A percentile compares a stretch with the other conserved stretches of the same genome.
phyloP scores from a whole-genome alignment of 1,140 invertebrate genomes.

The Drosophila subobscura region DNA sequence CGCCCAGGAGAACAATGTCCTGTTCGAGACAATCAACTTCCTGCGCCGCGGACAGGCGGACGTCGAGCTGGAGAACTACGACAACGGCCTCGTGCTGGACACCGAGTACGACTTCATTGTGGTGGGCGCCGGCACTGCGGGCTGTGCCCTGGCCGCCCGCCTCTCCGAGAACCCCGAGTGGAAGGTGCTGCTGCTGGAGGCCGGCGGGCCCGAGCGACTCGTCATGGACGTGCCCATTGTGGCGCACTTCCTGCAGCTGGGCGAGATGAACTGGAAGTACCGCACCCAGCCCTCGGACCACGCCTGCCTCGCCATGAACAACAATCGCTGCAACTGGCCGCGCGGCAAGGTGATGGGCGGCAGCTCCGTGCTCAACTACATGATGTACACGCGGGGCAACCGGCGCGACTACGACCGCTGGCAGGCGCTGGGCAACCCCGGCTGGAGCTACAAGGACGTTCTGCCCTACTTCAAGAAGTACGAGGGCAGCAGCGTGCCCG shows the following conservation, averaged over 20 bases:
- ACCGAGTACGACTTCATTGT: slow-evolving; percentile 87
- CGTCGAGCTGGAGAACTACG: slow-evolving; percentile 71
- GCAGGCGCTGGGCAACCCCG: slow-evolving; percentile 89
- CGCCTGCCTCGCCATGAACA: slow-evolving; percentile 84
- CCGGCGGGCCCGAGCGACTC: slow-evolving; percentile 86
- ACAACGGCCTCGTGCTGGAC: slow-evolving; percentile 70
- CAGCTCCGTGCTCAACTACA: slow-evolving; percentile 93
- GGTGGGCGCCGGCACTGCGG: slow-evolving; percentile 90
- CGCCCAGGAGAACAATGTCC: slow-evolving; percentile 69
- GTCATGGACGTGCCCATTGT: slow-evolving; percentile 89
- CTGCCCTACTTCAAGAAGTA: slow-evolving; percentile 92
- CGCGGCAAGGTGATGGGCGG: slow-evolving; percentile 92
- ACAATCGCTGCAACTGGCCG: slow-evolving; percentile 88
- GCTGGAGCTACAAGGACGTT: slow-evolving; percentile 93
- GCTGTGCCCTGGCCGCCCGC: slow-evolving; percentile 88
- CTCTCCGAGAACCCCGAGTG: slow-evolving; percentile 86
- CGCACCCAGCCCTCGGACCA: slow-evolving; percentile 86
- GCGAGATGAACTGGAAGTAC: slow-evolving; percentile 88
- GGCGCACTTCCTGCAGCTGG: slow-evolving; percentile 86
- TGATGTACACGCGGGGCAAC: slow-evolving; percentile 94
- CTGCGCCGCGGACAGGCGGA: slow-evolving; percentile 60
- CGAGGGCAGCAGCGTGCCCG: slow-evolving; percentile 87
- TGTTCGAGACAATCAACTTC: slow-evolving; percentile 76
- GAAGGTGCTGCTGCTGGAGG: slow-evolving; percentile 88
- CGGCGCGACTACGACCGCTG: slow-evolving; percentile 91